phyloP scores from a whole-genome alignment of 1,140 invertebrate genomes.

The Bombus sylvicola region DNA sequence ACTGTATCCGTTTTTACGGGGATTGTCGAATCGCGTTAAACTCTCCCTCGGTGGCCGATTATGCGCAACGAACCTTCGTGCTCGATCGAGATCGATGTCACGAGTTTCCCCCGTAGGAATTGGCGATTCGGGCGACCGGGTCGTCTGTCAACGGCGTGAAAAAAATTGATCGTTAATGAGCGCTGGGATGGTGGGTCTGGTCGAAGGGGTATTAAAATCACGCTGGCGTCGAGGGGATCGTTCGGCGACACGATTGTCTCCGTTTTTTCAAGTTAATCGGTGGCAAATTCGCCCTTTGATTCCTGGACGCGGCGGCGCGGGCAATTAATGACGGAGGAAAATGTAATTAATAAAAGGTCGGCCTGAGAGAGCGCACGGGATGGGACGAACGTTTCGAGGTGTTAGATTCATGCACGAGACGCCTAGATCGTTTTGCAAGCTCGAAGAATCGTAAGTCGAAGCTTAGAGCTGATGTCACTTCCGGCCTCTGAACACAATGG shows the following conservation, averaged over 20 bases:
- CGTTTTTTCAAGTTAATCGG: slow-evolving; percentile 34
- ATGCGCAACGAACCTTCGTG: slow-evolving; percentile 62
- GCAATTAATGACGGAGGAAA: slow-evolving; percentile 8
- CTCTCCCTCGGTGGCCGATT: slow-evolving; percentile 59
- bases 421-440: neutral
- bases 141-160: slow-evolving; percentile 51
- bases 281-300: slow-evolving; percentile 29
- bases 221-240: neutral
- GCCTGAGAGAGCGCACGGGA: neutral
- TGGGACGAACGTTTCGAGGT: neutral
- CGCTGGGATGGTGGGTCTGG: too few species aligned
- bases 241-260: slow-evolving; percentile 8
- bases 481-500: slow-evolving; percentile 42
- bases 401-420: neutral
- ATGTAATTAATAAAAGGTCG: slow-evolving; percentile 32
- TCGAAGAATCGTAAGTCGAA: slow-evolving; percentile 50
- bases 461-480: slow-evolving; percentile 36
- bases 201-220: slow-evolving; percentile 18
- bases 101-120: slow-evolving; percentile 44
- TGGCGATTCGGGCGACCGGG: slow-evolving; percentile 43
- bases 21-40: slow-evolving; percentile 70
- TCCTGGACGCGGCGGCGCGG: slow-evolving; percentile 2
- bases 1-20: slow-evolving; percentile 62
- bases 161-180: slow-evolving; percentile 50
- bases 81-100: slow-evolving; percentile 36